These are phyloP conservation scores for Temnopleurus reevesii DNA, from an alignment of 53 echinoderm and acorn worm genomes.

Conservation along the genomic window DNA sequence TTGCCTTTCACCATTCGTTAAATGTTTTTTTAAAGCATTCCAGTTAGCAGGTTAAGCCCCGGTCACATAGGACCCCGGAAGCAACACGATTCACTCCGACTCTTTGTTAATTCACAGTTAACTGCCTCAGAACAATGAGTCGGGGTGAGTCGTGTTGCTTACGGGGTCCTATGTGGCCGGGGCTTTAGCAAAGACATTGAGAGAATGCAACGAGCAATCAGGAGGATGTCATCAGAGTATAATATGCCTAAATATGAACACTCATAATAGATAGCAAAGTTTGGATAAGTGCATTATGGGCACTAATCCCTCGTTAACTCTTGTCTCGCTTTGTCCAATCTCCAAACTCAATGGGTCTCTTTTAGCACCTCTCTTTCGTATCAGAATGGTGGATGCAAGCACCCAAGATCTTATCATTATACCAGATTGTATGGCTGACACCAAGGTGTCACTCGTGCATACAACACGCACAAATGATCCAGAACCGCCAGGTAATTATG, in stretches of 20 bases:
- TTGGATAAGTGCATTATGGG: neutral
- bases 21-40: too few relatives aligned
- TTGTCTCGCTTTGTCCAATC: neutral
- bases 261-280: neutral
- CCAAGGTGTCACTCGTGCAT: neutral
- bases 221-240: neutral
- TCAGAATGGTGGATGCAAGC: neutral
- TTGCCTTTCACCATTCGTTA: neutral
- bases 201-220: neutral
- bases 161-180: too few relatives aligned
- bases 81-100: too few relatives aligned
- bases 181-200: neutral
- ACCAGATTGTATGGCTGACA: neutral
- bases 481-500: neutral
- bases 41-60: too few relatives aligned
- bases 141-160: too few relatives aligned
- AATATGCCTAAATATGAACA: neutral
- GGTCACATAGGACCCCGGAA: too few relatives aligned
- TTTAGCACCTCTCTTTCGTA: neutral
- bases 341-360: neutral
- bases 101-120: too few relatives aligned
- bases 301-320: slow-evolving; percentile 20
- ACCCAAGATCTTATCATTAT: neutral
- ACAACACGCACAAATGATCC: neutral
- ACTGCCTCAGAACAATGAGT: too few relatives aligned